Evolutionary conservation across 2,797 vertebrate species (phyloP).

Genomic region (Typhlichthys eigenmanni): DNA sequence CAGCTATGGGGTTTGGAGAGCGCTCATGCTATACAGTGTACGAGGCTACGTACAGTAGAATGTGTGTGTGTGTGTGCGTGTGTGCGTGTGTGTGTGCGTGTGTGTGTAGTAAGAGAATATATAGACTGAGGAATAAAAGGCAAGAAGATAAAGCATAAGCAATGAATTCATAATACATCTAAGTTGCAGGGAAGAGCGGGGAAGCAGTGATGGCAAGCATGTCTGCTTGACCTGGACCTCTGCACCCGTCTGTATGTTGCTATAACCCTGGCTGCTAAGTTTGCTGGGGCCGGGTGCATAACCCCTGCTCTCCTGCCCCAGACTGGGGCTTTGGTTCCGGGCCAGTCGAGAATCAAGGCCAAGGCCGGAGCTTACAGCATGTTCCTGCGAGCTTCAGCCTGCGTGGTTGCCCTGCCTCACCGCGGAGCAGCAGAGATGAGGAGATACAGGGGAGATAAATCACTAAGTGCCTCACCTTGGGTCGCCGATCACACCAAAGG

Average conservation of each 20-base stretch:
- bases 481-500: constrained; percentile 83
- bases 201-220: constrained; percentile 39
- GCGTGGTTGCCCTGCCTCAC: constrained; percentile 46
- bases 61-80: constrained; percentile 37
- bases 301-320: constrained; percentile 28
- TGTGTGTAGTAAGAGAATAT: constrained; percentile 24
- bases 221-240: constrained; percentile 50
- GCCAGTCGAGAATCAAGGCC: constrained; percentile 22
- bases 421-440: constrained; percentile 71
- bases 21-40: constrained; percentile 41
- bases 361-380: constrained; percentile 50
- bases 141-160: constrained; percentile 21
- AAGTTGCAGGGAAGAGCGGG: constrained; percentile 16
- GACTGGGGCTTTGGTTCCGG: constrained; percentile 3
- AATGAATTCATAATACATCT: constrained; percentile 40
- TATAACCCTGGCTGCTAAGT: constrained; percentile 49
- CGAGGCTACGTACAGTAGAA: constrained; percentile 45
- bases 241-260: constrained; percentile 49
- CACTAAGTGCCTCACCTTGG: constrained; percentile 84
- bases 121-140: constrained; percentile 23
- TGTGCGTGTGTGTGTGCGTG: constrained; percentile 1
- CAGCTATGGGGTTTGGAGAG: constrained; percentile 74
- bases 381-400: constrained; percentile 47
- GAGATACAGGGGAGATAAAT: constrained; percentile 82
- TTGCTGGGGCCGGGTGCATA: constrained; percentile 43